Percentiles rank a stretch among this genome's conserved stretches.
These are phyloP conservation scores for Platorchestia sp. DNA, from an alignment of 1,140 invertebrate species.

Conservation along the genomic window DNA sequence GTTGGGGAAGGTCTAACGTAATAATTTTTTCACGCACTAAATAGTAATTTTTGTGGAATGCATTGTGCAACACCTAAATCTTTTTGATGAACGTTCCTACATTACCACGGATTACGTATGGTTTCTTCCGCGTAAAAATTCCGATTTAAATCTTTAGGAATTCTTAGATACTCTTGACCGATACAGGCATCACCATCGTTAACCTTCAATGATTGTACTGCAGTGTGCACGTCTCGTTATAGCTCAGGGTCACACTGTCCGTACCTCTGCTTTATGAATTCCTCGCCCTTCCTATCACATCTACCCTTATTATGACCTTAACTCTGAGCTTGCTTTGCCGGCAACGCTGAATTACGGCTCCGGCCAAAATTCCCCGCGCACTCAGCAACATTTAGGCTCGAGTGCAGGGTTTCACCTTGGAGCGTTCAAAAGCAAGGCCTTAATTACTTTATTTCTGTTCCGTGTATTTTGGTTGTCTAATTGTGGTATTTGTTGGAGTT, in stretches of 20 bases:
- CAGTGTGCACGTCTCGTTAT: background rate
- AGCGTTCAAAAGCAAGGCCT: background rate
- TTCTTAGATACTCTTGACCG: background rate
- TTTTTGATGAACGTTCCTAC: background rate
- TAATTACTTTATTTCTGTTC: background rate
- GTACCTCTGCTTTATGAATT: background rate
- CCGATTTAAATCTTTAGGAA: background rate
- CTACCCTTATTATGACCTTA: conserved; percentile 7
- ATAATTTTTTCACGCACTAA: background rate
- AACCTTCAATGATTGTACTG: background rate
- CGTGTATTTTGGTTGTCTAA: background rate
- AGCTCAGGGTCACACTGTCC: background rate
- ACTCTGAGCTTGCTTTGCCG: background rate
- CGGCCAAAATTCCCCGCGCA: background rate
- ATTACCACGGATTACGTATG: background rate
- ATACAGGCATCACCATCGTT: background rate
- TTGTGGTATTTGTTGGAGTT: background rate
- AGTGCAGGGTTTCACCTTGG: background rate
- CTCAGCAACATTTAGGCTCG: background rate
- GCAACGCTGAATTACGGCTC: background rate
- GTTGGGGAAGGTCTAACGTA: background rate
- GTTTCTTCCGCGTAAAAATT: background rate
- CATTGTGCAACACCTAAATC: background rate
- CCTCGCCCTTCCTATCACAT: conserved; percentile 25
- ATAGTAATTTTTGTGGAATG: background rate